Evolutionary conservation across 2,888 invertebrate genomes (phyloP).

Genomic region (Lypha dubia): DNA sequence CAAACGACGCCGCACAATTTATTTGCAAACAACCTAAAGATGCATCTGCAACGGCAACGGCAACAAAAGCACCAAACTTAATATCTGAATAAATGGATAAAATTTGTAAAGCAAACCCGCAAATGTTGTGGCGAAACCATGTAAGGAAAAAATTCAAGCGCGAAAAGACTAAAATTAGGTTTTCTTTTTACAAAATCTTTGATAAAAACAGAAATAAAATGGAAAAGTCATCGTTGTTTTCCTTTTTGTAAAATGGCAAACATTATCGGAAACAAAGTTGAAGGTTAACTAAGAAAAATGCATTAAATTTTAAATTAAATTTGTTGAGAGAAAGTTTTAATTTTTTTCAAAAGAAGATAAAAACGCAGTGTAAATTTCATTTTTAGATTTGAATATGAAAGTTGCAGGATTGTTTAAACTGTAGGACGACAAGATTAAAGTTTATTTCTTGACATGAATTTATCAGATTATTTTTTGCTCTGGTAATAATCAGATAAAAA

Average conservation of each 20-base stretch:
- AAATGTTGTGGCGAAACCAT: constrained; percentile 38
- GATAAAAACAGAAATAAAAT: constrained; percentile 38
- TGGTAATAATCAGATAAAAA: too few species aligned
- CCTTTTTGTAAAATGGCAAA: constrained; percentile 15
- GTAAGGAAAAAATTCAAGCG: constrained; percentile 33
- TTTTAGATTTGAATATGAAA: not conserved
- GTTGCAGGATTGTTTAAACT: not conserved
- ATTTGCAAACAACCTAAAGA: constrained; percentile 53
- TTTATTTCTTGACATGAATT: not conserved
- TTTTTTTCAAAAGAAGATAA: constrained; percentile 13
- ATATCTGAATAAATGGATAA: constrained; percentile 56
- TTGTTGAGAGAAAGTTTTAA: constrained; percentile 21
- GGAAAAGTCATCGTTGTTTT: too few species aligned
- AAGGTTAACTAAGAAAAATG: constrained; percentile 40
- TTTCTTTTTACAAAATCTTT: constrained; percentile 29
- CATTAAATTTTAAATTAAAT: constrained; percentile 42
- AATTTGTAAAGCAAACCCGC: constrained; percentile 49
- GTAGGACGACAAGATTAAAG: constrained; percentile 9
- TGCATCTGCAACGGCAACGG: constrained; percentile 32
- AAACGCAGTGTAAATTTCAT: not conserved
- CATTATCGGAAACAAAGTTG: constrained; percentile 15
- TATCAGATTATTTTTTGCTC: not conserved
- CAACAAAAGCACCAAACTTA: constrained; percentile 15
- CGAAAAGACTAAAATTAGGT: constrained; percentile 37
- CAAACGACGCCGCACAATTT: constrained; percentile 59